Percentiles rank a stretch among this genome's conserved stretches.
These are phyloP conservation scores for Chromobotia macracanthus DNA, from an alignment of 2,797 vertebrate genomes.

Conservation along the genomic window DNA sequence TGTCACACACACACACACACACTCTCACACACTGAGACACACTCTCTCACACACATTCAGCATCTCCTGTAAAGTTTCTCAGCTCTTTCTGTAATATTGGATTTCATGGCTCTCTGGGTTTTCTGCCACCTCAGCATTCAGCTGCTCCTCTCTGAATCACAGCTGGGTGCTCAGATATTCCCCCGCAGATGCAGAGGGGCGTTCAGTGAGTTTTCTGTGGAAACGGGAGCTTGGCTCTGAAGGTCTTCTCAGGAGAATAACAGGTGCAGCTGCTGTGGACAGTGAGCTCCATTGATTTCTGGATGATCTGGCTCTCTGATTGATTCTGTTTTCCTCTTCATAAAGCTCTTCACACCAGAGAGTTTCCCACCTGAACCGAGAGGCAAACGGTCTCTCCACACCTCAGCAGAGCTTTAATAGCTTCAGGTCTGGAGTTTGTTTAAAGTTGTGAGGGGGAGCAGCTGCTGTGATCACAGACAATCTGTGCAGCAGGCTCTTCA, in stretches of 20 bases:
- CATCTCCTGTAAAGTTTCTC: background rate
- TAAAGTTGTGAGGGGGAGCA: constrained; percentile 72
- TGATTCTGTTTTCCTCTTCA: constrained; percentile 33
- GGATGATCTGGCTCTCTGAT: constrained; percentile 42
- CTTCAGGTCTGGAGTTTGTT: constrained; percentile 70
- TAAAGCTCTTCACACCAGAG: constrained; percentile 35
- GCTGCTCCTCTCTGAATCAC: constrained; percentile 61
- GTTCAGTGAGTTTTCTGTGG: constrained; percentile 27
- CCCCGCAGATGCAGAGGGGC: too few relatives aligned
- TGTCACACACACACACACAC: background rate
- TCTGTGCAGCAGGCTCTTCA: constrained; percentile 67
- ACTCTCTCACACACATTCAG: too few relatives aligned
- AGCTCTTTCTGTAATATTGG: constrained; percentile 63
- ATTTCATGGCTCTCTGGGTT: constrained; percentile 67
- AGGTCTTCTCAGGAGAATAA: constrained; percentile 34
- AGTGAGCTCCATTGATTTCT: constrained; percentile 47
- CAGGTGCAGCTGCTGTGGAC: constrained; percentile 25
- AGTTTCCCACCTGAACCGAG: constrained; percentile 6
- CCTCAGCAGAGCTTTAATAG: constrained; percentile 74
- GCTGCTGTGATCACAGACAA: constrained; percentile 6
- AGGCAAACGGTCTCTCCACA: too few relatives aligned
- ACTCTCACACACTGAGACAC: too few relatives aligned
- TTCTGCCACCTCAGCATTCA: constrained; percentile 68
- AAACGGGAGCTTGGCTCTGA: constrained; percentile 24
- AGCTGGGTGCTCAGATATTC: background rate